These are phyloP conservation scores for Lagenorhynchus albirostris DNA, from an alignment of 2,113 vertebrate genomes.

Conservation along the genomic window DNA sequence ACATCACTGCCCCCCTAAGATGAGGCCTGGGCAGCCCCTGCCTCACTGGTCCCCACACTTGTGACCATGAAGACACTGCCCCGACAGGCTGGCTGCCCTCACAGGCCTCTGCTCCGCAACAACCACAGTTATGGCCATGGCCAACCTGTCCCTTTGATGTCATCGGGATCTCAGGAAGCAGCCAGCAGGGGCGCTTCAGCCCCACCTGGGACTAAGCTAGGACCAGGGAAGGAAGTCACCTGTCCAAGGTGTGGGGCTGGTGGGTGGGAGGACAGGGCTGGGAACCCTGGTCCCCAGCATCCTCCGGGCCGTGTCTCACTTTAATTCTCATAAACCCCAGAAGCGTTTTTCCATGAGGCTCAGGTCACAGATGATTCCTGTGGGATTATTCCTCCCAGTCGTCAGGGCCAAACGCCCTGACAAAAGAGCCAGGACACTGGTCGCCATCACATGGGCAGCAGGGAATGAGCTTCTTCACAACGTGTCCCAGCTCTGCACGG, in stretches of 20 bases:
- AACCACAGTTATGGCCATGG: background rate
- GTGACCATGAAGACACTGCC: no score
- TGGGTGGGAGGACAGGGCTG: background rate
- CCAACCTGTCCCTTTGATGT: background rate
- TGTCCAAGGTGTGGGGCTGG: background rate
- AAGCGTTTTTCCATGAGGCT: background rate
- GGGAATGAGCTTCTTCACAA: background rate
- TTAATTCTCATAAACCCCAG: background rate
- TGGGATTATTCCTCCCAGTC: no score
- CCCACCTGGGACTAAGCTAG: background rate
- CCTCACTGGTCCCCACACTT: background rate
- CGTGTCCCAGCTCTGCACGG: background rate
- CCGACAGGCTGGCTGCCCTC: background rate
- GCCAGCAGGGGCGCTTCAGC: background rate
- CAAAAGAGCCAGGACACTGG: background rate
- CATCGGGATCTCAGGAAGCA: background rate
- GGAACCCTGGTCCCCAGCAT: background rate
- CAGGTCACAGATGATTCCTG: no score
- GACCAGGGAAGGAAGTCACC: background rate
- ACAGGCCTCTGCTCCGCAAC: background rate
- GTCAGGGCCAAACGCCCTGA: background rate
- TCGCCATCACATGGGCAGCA: accelerated
- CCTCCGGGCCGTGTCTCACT: background rate
- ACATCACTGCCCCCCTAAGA: background rate
- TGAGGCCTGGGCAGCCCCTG: background rate